phyloP scores from a whole-genome alignment of 1,140 invertebrate species.

The Musca domestica region DNA sequence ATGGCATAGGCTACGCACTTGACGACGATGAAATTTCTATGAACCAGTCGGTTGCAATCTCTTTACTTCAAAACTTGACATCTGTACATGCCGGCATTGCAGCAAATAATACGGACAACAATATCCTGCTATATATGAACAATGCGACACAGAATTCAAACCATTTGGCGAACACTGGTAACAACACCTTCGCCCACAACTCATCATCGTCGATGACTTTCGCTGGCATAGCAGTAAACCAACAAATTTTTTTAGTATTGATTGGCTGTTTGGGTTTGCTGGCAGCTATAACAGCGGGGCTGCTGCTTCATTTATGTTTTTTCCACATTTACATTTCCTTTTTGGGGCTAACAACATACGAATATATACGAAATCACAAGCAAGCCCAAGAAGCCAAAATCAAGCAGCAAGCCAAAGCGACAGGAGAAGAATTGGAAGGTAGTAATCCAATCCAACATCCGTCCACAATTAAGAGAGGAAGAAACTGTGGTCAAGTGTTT shows the following conservation, averaged over 20 bases:
- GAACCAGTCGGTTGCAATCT: no score
- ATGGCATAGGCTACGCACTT: no score
- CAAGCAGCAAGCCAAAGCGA: constrained; percentile 21
- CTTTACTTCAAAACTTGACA: not conserved
- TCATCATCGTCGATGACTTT: constrained; percentile 29
- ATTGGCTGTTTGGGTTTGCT: constrained; percentile 66
- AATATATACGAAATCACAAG: constrained; percentile 73
- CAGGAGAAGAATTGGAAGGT: constrained; percentile 26
- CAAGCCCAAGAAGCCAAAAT: constrained; percentile 47
- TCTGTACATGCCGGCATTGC: not conserved
- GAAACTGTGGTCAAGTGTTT: constrained; percentile 37
- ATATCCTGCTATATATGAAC: not conserved
- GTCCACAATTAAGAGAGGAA: constrained; percentile 35
- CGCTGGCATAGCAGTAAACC: constrained; percentile 50
- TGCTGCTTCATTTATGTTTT: constrained; percentile 83
- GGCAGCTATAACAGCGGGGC: constrained; percentile 71
- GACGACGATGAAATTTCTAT: no score
- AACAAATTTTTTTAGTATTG: constrained; percentile 64
- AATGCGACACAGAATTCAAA: no score
- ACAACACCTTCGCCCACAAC: no score
- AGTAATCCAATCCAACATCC: constrained; percentile 33
- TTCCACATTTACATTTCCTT: constrained; percentile 87
- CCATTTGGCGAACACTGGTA: no score
- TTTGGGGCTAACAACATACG: constrained; percentile 84
- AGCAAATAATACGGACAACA: not conserved